A percentile compares a stretch with the other conserved stretches of the same genome.
Evolutionary conservation across 2,797 vertebrate species (phyloP).

Genomic region (Sphenodon punctatus): DNA sequence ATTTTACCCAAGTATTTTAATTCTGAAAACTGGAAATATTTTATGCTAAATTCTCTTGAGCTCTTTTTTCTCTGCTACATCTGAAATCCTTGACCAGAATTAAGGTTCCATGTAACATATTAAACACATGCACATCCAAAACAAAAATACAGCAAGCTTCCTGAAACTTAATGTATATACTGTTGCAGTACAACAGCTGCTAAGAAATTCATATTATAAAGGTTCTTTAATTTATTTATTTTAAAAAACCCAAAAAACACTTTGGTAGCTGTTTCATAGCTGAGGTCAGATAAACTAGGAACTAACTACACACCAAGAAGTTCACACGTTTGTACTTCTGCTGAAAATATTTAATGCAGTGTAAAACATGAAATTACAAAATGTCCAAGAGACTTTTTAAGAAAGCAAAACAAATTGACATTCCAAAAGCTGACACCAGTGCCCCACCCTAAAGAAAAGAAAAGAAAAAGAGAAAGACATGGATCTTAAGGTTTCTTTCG

Average conservation of each 20-base stretch:
- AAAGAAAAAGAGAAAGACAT: slow-evolving; percentile 38
- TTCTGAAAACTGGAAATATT: not conserved
- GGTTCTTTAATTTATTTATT: slow-evolving; percentile 15
- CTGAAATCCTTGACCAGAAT: not conserved
- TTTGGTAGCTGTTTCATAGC: not conserved
- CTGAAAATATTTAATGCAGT: slow-evolving; percentile 10
- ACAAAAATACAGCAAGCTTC: not conserved
- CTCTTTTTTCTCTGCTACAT: not conserved
- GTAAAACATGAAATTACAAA: slow-evolving; percentile 58
- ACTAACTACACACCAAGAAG: slow-evolving; percentile 31
- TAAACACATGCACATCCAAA: slow-evolving; percentile 11
- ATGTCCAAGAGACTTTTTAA: slow-evolving; percentile 40
- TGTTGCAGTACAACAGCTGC: slow-evolving; percentile 8
- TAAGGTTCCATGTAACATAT: slow-evolving; percentile 23
- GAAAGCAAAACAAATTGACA: slow-evolving; percentile 36
- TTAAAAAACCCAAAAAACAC: slow-evolving; percentile 20
- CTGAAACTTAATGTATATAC: not conserved
- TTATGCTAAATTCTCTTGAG: not conserved
- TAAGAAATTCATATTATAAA: not conserved
- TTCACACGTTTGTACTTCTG: slow-evolving; percentile 27
- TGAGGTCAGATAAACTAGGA: not conserved
- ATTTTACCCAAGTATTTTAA: not conserved
- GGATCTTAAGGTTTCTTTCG: slow-evolving; percentile 28
- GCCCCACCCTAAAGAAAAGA: slow-evolving; percentile 71
- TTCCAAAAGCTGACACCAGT: slow-evolving; percentile 49